Evolutionary conservation across 2,888 invertebrate genomes (phyloP).

Genomic region (Caenorhabditis drosophilae): DNA sequence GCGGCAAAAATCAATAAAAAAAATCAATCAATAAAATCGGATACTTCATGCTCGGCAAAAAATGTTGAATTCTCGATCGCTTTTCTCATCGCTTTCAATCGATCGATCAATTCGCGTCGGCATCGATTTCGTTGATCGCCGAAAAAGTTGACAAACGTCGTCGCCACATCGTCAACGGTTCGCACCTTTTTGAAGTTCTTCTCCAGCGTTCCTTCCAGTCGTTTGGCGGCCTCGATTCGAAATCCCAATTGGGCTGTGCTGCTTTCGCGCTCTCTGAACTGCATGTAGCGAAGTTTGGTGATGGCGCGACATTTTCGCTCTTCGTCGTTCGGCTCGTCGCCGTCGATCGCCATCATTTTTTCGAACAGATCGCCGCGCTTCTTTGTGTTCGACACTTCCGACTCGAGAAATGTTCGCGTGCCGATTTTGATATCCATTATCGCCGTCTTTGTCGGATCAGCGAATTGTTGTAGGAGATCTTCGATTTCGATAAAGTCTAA

Average conservation of each 20-base stretch:
- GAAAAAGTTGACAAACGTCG: conserved; percentile 59
- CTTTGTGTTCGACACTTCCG: conserved; percentile 86
- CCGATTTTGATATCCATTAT: conserved; percentile 99
- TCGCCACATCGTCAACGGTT: conserved; percentile 76
- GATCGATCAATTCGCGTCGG: conserved; percentile 78
- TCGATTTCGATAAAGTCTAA: conserved; percentile 87
- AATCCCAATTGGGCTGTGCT: conserved; percentile 91
- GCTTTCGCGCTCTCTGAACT: conserved; percentile 89
- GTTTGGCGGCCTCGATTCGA: conserved; percentile 90
- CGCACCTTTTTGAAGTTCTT: conserved; percentile 88
- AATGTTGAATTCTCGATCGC: conserved; percentile 86
- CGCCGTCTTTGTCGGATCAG: conserved; percentile 86
- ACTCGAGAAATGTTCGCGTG: conserved; percentile 87
- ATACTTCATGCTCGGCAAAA: conserved; percentile 85
- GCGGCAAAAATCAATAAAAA: neutral
- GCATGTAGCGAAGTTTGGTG: conserved; percentile 94
- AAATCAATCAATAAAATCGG: neutral
- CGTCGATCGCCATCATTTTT: conserved; percentile 92
- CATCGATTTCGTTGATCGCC: conserved; percentile 59
- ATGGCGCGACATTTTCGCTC: conserved; percentile 79
- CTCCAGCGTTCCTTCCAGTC: conserved; percentile 62
- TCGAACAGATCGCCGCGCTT: conserved; percentile 87
- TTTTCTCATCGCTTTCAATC: conserved; percentile 80
- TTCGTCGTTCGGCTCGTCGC: conserved; percentile 82
- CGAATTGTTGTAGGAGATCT: conserved; percentile 87